Conservation (phyloP, 2,888 invertebrate genomes). For the Polyommatus icarus region DNA sequence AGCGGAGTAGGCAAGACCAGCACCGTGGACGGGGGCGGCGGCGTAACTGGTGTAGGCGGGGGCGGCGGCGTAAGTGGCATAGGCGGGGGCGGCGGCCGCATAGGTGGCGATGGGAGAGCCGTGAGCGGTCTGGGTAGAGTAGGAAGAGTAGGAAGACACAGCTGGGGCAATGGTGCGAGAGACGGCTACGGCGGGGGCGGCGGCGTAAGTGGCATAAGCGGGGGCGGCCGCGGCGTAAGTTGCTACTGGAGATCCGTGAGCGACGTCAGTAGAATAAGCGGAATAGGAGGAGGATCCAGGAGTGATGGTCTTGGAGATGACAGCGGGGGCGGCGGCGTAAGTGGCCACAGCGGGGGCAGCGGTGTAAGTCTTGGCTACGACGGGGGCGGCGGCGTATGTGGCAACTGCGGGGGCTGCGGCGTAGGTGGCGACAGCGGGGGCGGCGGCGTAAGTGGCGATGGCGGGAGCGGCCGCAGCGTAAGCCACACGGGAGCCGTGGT, state of each 20-base stretch:
- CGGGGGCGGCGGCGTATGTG: constrained; percentile 37
- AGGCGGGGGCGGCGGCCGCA: constrained; percentile 41
- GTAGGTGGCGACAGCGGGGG: constrained; percentile 41
- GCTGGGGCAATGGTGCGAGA: constrained; percentile 41
- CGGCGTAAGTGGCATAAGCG: constrained; percentile 39
- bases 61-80: constrained; percentile 40
- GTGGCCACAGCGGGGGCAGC: constrained; percentile 49
- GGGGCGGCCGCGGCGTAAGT: constrained; percentile 50
- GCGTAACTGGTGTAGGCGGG: constrained; percentile 46
- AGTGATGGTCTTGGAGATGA: constrained; percentile 24
- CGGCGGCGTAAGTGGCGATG: constrained; percentile 28
- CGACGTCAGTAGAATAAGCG: constrained; percentile 44
- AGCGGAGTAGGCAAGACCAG: constrained; percentile 74
- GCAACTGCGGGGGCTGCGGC: constrained; percentile 38
- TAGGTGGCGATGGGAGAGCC: constrained; percentile 37
- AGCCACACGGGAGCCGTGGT: constrained; percentile 40
- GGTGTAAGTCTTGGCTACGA: constrained; percentile 34
- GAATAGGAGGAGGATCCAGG: constrained; percentile 43
- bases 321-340: constrained; percentile 42
- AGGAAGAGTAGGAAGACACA: constrained; percentile 49
- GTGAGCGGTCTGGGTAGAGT: constrained; percentile 50
- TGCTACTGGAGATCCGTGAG: constrained; percentile 44
- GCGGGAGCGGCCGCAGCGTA: not conserved
- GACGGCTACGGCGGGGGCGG: constrained; percentile 42
- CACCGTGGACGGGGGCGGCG: constrained; percentile 50